Evolutionary conservation across 2,113 vertebrate species (phyloP), one percentile per base, ranked within the genome.

Genomic region (Crypturellus undulatus): DNA sequence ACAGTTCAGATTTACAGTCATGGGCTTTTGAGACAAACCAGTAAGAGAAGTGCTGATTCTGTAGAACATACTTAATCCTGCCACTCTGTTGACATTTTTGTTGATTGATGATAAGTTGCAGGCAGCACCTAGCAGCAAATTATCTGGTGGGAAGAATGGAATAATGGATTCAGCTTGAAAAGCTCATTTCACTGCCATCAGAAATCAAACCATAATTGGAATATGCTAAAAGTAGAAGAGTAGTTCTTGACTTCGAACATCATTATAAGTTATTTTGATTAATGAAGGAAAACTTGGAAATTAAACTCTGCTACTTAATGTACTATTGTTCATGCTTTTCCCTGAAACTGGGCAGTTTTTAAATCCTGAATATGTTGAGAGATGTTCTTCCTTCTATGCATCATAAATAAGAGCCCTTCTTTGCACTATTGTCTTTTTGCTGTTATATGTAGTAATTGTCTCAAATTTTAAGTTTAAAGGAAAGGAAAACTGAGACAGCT

Each of bases 51-150:
- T 90, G 92, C 86, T 95, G 89, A 89, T 92, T 95, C 77, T 90
- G 77, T 38, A 38, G 73, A 84, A 87, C 47, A 40, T 78, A 56
- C 88, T 81, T 89, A 89, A 84, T 94, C 38, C 62, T 96, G 92
- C 83, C 73, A 52, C 73, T 62, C 92, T 95, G 90, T 96, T 96
- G 96, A 90, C 95, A 43, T 86, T 95, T 92, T 93, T 96, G 90
- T 96, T 96, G 94, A 96, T 94, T 85, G 95, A 96, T 96, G 90
- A 92, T 79, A 87, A 96, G 80, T 96, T 94, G 91, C 95, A 91
- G 88, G 86, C 92, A 94, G 96, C 65, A 94, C 95, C 95, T 94
- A 90, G 90, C 90, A 95, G 95, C 95, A 94, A 92, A 96, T 96
- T 94, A 92, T 64, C 91, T 83, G 10, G 94, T 95, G 95, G 94